Base-by-base conservation (phyloP, 2,888 invertebrate genomes). In the Tinea semifulvella region DNA sequence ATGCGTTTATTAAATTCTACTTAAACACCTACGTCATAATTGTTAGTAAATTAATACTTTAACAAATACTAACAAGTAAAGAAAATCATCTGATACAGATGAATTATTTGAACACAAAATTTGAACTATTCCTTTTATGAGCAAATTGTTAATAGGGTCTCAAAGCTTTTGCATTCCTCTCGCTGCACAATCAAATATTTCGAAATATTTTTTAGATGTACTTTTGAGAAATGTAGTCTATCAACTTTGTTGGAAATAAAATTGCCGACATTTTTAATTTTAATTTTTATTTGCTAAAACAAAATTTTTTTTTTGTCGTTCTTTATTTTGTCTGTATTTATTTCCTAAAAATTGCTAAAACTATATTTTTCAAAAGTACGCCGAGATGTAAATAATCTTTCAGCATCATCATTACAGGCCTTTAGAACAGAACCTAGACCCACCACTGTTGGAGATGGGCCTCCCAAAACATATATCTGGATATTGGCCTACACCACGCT, bases 1-100 rank as follows among this genome's bases (percentile, higher is more conserved):
- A 76, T 75, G 74, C 75, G 69, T 69, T 58, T 68, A n/a, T n/a
- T n/a, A 68, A 44, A 57, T 65, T 22, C 40, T 71, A 73, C 54
- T 52, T 56, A 66, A 61, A 65, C 68, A 69, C 65, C 60, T 62
- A 65, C 43, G 56, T 65, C 65, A 65, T 64, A 68, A 58, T 58
- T 65, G 72, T 76, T 74, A 74, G 73, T 77, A 68, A 52, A 57
- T 61, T 66, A 65, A 64, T 62, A 63, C 62, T 68, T 73, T 54
- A 62, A 60, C 59, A 62, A 11, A n/a, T 47, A 58, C 58, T 63
- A 63, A 57, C 64, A 7, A 27, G 18, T 28, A 25, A 74, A 75
- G 54, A 72, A 76, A 69, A 63, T 67, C 79, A 76, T 77, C 79
- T 79, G 79, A 80, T 79, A 73, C 79, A 79, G 79, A 80, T 67